phyloP scores from a whole-genome alignment of 2,797 vertebrate genomes.

The Acrossocheilus fasciatus region DNA sequence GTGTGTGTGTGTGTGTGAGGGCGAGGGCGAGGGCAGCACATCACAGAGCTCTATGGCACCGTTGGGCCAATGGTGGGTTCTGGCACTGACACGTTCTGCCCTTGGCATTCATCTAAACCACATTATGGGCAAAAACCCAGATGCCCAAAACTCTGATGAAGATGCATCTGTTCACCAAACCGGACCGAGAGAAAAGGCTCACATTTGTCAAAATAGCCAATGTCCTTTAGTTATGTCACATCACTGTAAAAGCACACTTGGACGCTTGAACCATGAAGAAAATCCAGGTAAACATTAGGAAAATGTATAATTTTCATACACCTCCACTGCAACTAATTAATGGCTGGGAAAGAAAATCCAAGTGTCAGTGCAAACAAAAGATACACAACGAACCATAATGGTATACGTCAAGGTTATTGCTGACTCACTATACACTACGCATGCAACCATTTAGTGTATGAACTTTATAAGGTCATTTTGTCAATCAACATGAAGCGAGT shows the following conservation, averaged over 20 bases:
- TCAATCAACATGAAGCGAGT: background rate
- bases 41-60: background rate
- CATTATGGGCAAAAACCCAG: constrained; percentile 25
- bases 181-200: background rate
- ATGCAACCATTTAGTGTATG: background rate
- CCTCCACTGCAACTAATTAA: background rate
- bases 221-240: background rate
- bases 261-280: background rate
- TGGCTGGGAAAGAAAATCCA: background rate
- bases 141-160: constrained; percentile 56
- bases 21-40: background rate
- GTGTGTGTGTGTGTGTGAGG: background rate
- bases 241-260: background rate
- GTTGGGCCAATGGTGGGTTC: background rate
- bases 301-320: background rate
- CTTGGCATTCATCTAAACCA: constrained; percentile 16
- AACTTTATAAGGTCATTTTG: background rate
- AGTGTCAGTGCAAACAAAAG: background rate
- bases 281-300: background rate
- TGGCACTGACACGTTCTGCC: background rate
- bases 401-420: background rate
- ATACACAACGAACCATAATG: background rate
- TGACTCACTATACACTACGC: background rate
- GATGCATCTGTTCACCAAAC: constrained; percentile 13
- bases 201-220: background rate